phyloP scores from a whole-genome alignment of 2,888 invertebrate species.

The Melinaea marsaeus region DNA sequence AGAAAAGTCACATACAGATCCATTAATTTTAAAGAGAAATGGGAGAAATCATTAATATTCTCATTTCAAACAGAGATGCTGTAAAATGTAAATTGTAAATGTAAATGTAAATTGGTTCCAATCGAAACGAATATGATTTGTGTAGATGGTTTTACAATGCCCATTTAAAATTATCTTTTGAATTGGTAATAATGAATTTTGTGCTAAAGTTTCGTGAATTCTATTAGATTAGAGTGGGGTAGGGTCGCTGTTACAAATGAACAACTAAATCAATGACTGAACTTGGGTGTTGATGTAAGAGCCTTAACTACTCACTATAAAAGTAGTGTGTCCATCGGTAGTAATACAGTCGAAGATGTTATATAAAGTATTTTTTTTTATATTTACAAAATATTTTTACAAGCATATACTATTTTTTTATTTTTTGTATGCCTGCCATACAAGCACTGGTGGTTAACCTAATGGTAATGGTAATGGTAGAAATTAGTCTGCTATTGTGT shows the following conservation, averaged over 20 bases:
- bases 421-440: too few species aligned
- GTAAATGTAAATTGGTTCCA: neutral
- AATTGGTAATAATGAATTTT: constrained; percentile 20
- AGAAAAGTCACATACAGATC: too few species aligned
- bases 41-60: neutral
- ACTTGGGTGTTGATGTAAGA: neutral
- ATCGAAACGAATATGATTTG: neutral
- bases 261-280: neutral
- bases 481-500: too few species aligned
- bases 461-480: too few species aligned
- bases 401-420: too few species aligned
- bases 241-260: constrained; percentile 10
- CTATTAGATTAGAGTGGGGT: constrained; percentile 9
- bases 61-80: neutral
- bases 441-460: too few species aligned
- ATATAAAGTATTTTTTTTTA: too few species aligned
- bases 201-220: constrained; percentile 9
- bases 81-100: neutral
- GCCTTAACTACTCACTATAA: neutral
- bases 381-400: too few species aligned
- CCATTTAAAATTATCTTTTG: too few species aligned
- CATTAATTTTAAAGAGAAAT: neutral
- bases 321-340: neutral
- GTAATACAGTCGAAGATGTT: neutral
- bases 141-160: neutral